Conservation (phyloP, 2,888 invertebrate species). For the Eilema depressum region DNA sequence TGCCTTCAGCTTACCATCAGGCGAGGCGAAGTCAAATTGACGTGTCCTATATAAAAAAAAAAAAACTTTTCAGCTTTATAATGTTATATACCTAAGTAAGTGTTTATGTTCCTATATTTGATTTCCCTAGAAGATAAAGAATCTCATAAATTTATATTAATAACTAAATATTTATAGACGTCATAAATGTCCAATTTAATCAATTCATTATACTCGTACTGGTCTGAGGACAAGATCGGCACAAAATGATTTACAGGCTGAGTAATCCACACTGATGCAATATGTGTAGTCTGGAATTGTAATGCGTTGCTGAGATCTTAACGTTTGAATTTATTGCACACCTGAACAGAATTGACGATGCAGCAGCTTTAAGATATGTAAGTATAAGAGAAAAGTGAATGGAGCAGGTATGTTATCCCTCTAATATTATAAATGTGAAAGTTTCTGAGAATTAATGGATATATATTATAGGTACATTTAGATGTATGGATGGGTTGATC, state of each 20-base stretch:
- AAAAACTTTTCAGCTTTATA: too few species aligned
- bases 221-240: constrained; percentile 39
- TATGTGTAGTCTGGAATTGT: constrained; percentile 62
- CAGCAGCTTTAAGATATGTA: constrained; percentile 17
- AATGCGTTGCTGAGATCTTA: constrained; percentile 67
- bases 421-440: constrained; percentile 29
- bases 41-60: too few species aligned
- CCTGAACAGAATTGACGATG: constrained; percentile 48
- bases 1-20: too few species aligned
- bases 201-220: constrained; percentile 40
- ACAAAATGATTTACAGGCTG: constrained; percentile 65
- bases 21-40: too few species aligned
- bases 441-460: neutral
- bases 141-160: constrained; percentile 32
- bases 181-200: constrained; percentile 36
- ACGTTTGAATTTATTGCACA: constrained; percentile 55
- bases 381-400: constrained; percentile 35
- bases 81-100: too few species aligned
- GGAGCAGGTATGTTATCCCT: constrained; percentile 4
- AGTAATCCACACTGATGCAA: constrained; percentile 66
- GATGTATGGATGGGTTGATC: neutral
- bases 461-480: too few species aligned
- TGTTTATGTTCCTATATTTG: neutral
- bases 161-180: constrained; percentile 49
- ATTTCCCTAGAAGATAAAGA: neutral